These are phyloP conservation scores for Pocillopora meandrina DNA, from an alignment of 92 coral and sea anemone species.

Conservation along the genomic window DNA sequence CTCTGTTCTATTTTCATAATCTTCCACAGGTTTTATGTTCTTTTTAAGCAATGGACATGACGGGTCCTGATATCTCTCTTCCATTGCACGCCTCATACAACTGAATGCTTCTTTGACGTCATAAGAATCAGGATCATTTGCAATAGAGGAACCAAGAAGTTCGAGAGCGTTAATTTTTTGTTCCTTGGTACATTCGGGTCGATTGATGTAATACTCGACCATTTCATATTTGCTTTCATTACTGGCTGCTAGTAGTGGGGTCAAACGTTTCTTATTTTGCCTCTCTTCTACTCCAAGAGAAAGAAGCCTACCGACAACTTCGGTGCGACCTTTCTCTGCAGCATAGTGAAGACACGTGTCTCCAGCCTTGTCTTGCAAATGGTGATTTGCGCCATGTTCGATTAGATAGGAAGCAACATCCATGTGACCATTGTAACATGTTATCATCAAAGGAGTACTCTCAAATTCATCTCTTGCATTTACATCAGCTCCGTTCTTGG, in stretches of 20 bases:
- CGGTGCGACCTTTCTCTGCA: conserved; percentile 38
- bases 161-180: conserved; percentile 60
- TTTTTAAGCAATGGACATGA: conserved; percentile 32
- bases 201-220: conserved; percentile 59
- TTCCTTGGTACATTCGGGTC: conserved; percentile 42
- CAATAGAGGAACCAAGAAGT: conserved; percentile 72
- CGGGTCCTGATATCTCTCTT: conserved; percentile 33
- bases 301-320: conserved; percentile 57
- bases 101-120: conserved; percentile 44
- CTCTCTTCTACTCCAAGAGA: conserved; percentile 37
- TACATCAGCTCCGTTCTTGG: neutral
- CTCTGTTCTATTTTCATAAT: conserved; percentile 64
- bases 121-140: conserved; percentile 60
- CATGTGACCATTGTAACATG: neutral
- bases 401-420: neutral
- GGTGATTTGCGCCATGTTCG: neutral
- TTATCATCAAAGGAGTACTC: neutral
- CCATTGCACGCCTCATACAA: conserved; percentile 63
- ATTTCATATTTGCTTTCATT: conserved; percentile 60
- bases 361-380: neutral
- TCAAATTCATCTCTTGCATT: neutral
- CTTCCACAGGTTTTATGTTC: conserved; percentile 51
- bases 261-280: conserved; percentile 50
- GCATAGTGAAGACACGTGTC: neutral
- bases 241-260: conserved; percentile 69